Evolutionary conservation across 2,888 invertebrate genomes (phyloP), one percentile per base, ranked within the genome.

Genomic region (Eudasyphora cyanicolor): DNA sequence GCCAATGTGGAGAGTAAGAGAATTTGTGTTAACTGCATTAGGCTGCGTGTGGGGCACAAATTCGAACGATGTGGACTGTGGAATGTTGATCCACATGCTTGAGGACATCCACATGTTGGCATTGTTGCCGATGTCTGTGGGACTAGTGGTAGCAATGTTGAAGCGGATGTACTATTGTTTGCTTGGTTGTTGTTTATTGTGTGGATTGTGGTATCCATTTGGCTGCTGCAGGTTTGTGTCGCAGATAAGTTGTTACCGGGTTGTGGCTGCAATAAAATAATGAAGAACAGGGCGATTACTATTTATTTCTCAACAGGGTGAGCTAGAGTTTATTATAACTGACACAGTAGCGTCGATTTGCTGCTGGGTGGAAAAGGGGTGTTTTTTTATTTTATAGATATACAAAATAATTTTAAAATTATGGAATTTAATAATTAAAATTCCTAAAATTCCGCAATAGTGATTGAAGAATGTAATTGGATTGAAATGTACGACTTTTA

Each of bases 241-340:
- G 77, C 54, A 45, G 35, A 24, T 77, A 29, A 21, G 12, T 17
- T 17, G 51, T 19, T 21, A 7, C 24, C 21, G 21, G 77, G 49
- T 74, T 35, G 71, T 64, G 67, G 54, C 85, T 85, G 75, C 1
- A 77, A 84, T 71, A 54, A 32, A 45, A 32, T 12, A 76, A 51
- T 29, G 21, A 27, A 14, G 2, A 29, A 57, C 32, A 77, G 12
- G 64, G 62, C 73, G 38, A 76, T 21, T 75, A 17, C 27, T 1
- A 27, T 27, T 27, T 57, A 27, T 6, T 17, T 19, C n/a, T n/a
- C n/a, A n/a, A n/a, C n/a, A n/a, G n/a, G n/a, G n/a, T n/a, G n/a
- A n/a, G n/a, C n/a, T n/a, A n/a, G n/a, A n/a, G n/a, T n/a, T n/a
- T n/a, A n/a, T n/a, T n/a, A n/a, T n/a, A n/a, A n/a, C n/a, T n/a